Conservation (phyloP, 2,113 vertebrate genomes). For the Tenebrosternarchus preto region DNA sequence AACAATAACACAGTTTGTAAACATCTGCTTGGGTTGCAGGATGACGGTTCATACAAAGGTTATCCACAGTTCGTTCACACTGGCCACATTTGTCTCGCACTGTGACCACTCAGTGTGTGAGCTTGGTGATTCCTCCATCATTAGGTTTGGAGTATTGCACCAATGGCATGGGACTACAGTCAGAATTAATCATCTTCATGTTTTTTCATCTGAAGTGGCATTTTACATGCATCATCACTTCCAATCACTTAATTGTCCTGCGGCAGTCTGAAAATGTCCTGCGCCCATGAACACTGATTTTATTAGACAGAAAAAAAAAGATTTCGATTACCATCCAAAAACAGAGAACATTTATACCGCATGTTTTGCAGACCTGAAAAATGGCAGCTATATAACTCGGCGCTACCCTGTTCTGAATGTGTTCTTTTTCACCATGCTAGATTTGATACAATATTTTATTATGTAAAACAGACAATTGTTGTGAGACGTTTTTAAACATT, state of each 20-base stretch:
- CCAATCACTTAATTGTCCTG: constrained; percentile 12
- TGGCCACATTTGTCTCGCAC: background rate
- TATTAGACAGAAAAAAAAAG: background rate
- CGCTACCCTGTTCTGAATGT: background rate
- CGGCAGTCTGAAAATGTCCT: background rate
- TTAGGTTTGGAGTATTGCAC: background rate
- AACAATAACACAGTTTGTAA: too few species aligned
- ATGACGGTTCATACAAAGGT: too few species aligned
- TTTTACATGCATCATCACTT: constrained; percentile 9
- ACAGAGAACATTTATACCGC: background rate
- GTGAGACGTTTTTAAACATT: background rate
- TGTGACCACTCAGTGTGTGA: background rate
- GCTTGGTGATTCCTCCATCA: background rate
- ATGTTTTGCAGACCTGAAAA: background rate
- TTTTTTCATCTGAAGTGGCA: constrained; percentile 26
- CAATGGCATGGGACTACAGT: background rate
- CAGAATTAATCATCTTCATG: constrained; percentile 6
- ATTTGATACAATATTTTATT: constrained; percentile 22
- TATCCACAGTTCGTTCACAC: too few species aligned
- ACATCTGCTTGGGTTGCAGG: too few species aligned
- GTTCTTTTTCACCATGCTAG: background rate
- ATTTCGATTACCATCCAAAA: background rate
- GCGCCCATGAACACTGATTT: constrained; percentile 6
- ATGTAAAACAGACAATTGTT: background rate
- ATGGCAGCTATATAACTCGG: background rate